phyloP scores from a whole-genome alignment of 2,888 invertebrate genomes.

The Pantelozetes paolii region DNA sequence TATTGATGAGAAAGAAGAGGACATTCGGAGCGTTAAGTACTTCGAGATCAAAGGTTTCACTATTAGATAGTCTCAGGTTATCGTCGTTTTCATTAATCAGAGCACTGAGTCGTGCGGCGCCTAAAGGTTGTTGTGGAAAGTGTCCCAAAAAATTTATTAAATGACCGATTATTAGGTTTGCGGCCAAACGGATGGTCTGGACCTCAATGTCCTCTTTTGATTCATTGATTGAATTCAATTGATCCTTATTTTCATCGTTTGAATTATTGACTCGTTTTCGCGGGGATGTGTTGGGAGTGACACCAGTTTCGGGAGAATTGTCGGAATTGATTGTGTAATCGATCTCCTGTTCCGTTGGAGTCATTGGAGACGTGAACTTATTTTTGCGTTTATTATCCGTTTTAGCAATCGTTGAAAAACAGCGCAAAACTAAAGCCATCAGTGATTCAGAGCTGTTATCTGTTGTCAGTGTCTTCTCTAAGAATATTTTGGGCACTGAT shows the following conservation, averaged over 20 bases:
- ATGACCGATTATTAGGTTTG: constrained; percentile 71
- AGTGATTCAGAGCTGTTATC: constrained; percentile 17
- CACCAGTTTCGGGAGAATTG: constrained; percentile 7
- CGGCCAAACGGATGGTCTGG: constrained; percentile 56
- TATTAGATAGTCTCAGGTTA: constrained; percentile 46
- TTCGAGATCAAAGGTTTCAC: constrained; percentile 60
- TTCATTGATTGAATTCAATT: background rate
- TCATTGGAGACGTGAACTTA: background rate
- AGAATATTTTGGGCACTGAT: constrained; percentile 60
- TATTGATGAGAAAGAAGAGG: constrained; percentile 76
- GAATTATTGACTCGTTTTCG: background rate
- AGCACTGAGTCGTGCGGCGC: constrained; percentile 81
- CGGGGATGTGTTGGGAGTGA: background rate
- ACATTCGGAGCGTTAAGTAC: constrained; percentile 79
- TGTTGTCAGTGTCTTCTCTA: constrained; percentile 44
- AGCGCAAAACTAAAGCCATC: constrained; percentile 15
- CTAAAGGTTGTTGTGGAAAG: constrained; percentile 79
- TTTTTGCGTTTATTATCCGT: background rate
- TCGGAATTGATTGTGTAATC: constrained; percentile 21
- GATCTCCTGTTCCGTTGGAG: constrained; percentile 11
- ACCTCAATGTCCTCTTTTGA: constrained; percentile 14
- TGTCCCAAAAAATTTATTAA: constrained; percentile 87
- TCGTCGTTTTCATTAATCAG: constrained; percentile 90
- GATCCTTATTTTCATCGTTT: background rate
- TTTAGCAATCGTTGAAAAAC: constrained; percentile 19